Evolutionary conservation across 1,140 invertebrate genomes (phyloP).

Genomic region (Caenorhabditis brenneri): DNA sequence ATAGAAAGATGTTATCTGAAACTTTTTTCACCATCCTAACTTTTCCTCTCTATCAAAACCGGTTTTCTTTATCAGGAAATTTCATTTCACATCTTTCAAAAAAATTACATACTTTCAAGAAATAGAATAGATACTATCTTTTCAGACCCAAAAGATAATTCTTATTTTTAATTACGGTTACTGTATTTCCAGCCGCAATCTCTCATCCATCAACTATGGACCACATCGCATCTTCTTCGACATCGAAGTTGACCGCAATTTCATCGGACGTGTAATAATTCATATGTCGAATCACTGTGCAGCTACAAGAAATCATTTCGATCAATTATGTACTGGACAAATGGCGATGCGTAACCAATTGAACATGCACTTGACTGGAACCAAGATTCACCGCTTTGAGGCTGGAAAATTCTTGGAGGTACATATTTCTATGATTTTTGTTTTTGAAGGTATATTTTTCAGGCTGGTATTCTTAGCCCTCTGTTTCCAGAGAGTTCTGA

Average conservation of each 20-base stretch:
- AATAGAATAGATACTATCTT: too few relatives aligned
- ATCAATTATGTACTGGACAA: not conserved
- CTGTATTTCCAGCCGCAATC: not conserved
- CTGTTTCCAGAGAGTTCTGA: not conserved
- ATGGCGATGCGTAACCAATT: not conserved
- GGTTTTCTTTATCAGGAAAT: too few relatives aligned
- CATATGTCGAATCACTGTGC: not conserved
- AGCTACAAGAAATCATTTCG: not conserved
- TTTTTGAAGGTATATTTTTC: not conserved
- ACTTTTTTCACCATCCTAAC: too few relatives aligned
- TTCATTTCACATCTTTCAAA: too few relatives aligned
- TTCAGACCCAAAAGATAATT: too few relatives aligned
- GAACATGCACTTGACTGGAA: not conserved
- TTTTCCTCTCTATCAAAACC: too few relatives aligned
- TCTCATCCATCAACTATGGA: not conserved
- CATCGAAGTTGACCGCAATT: not conserved
- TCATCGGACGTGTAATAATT: not conserved
- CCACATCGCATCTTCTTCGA: not conserved
- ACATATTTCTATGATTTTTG: not conserved
- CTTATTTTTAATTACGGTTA: too few relatives aligned
- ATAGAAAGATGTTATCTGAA: too few relatives aligned
- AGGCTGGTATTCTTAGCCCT: not conserved
- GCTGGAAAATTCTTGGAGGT: not conserved
- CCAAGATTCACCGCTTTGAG: not conserved
- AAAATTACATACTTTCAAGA: too few relatives aligned